These are phyloP conservation scores for Cyclophora punctaria DNA, from an alignment of 2,888 invertebrate genomes.

Conservation along the genomic window DNA sequence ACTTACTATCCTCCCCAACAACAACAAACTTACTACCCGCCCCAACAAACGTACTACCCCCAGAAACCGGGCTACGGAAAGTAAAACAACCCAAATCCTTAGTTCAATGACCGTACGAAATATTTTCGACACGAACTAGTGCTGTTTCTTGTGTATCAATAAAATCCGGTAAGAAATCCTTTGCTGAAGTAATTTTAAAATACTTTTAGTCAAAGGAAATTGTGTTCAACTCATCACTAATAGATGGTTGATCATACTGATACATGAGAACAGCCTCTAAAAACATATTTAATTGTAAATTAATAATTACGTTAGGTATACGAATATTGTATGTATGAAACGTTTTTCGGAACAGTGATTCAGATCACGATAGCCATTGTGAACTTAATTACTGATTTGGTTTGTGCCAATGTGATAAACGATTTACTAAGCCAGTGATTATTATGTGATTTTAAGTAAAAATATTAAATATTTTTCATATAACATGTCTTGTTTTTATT, in stretches of 20 bases:
- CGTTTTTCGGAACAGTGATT: constrained; percentile 38
- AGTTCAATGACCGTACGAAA: constrained; percentile 16
- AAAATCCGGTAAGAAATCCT: too few relatives aligned
- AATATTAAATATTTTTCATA: constrained; percentile 26
- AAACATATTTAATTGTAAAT: constrained; percentile 15
- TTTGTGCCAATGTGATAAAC: constrained; percentile 30
- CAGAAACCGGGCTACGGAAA: constrained; percentile 20
- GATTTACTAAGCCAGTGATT: constrained; percentile 35
- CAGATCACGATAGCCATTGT: constrained; percentile 60
- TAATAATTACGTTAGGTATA: constrained; percentile 23
- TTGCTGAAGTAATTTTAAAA: too few relatives aligned
- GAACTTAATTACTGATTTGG: constrained; percentile 52
- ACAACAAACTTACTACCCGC: constrained; percentile 21
- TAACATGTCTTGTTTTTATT: constrained; percentile 13
- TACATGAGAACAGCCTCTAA: constrained; percentile 9
- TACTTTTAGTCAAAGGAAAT: too few relatives aligned
- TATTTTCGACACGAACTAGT: constrained; percentile 17
- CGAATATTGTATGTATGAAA: constrained; percentile 23
- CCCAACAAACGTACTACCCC: constrained; percentile 19
- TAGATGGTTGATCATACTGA: too few relatives aligned
- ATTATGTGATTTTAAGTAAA: constrained; percentile 35
- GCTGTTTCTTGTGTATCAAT: constrained; percentile 3
- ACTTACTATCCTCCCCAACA: constrained; percentile 14
- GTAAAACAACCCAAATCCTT: constrained; percentile 12
- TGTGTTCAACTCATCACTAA: too few relatives aligned